phyloP scores from a whole-genome alignment of 2,797 vertebrate species.

The Cephalopachus bancanus region DNA sequence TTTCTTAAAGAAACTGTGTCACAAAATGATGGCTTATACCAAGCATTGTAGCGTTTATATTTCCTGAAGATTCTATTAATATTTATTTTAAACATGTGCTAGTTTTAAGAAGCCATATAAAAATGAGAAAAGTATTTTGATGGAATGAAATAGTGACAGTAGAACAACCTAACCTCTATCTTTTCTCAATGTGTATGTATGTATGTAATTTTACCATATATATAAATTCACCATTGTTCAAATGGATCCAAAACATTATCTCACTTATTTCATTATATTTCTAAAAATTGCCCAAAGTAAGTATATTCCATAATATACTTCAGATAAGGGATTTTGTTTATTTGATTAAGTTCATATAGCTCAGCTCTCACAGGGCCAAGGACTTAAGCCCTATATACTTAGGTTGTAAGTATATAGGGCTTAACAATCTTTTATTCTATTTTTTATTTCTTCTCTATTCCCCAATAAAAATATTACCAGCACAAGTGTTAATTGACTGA shows the following conservation, averaged over 20 bases:
- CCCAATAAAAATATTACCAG: neutral
- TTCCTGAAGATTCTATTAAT: neutral
- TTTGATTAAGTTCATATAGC: neutral
- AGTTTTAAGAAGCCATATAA: neutral
- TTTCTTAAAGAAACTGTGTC: neutral
- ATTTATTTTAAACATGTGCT: neutral
- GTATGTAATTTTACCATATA: neutral
- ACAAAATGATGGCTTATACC: neutral
- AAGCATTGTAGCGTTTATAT: neutral
- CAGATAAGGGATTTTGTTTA: neutral
- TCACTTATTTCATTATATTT: neutral
- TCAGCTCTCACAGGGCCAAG: neutral
- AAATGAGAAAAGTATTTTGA: neutral
- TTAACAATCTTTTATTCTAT: neutral
- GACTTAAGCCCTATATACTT: neutral
- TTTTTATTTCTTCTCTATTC: neutral
- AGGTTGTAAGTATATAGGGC: neutral
- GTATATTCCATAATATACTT: neutral
- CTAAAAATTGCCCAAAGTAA: neutral
- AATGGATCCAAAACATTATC: neutral
- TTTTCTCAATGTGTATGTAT: neutral
- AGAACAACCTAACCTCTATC: neutral
- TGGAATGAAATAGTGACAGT: neutral
- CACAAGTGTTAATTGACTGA: neutral
- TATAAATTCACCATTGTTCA: neutral